Evolutionary conservation across 1,140 invertebrate species (phyloP).

Genomic region (Melitaea cinxia): DNA sequence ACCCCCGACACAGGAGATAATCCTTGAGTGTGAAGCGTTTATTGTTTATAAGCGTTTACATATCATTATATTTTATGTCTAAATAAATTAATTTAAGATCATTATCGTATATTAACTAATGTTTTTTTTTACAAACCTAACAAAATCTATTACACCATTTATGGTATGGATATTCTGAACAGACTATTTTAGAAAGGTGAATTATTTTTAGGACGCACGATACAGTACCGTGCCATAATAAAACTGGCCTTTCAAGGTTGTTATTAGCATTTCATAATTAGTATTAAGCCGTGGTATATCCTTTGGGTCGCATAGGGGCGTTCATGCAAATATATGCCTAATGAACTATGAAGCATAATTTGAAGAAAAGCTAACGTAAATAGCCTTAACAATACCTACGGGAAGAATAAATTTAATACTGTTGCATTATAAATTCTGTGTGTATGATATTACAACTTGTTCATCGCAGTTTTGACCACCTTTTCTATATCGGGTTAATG

Average conservation of each 20-base stretch:
- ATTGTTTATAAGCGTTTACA: too few relatives aligned
- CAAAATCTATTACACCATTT: not conserved
- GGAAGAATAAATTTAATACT: not conserved
- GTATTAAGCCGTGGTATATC: conserved; percentile 32
- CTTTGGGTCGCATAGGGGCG: conserved; percentile 30
- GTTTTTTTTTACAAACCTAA: not conserved
- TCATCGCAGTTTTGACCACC: too few relatives aligned
- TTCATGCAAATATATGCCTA: conserved; percentile 36
- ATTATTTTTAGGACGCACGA: conserved; percentile 26
- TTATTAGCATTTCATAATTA: conserved; percentile 38
- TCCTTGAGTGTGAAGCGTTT: too few relatives aligned
- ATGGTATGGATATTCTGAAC: not conserved
- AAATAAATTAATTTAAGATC: too few relatives aligned
- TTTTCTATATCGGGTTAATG: too few relatives aligned
- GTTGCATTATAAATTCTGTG: not conserved
- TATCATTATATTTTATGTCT: too few relatives aligned
- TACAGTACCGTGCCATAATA: conserved; percentile 17
- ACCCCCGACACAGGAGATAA: too few relatives aligned
- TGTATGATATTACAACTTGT: not conserved
- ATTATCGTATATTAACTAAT: too few relatives aligned
- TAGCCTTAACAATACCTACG: conserved; percentile 2
- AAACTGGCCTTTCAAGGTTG: conserved; percentile 34
- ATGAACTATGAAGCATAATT: conserved; percentile 33
- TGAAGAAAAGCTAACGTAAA: conserved; percentile 7
- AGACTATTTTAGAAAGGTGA: conserved; percentile 18